Conservation (phyloP, 2,113 vertebrate species). For the Rhea americana region DNA sequence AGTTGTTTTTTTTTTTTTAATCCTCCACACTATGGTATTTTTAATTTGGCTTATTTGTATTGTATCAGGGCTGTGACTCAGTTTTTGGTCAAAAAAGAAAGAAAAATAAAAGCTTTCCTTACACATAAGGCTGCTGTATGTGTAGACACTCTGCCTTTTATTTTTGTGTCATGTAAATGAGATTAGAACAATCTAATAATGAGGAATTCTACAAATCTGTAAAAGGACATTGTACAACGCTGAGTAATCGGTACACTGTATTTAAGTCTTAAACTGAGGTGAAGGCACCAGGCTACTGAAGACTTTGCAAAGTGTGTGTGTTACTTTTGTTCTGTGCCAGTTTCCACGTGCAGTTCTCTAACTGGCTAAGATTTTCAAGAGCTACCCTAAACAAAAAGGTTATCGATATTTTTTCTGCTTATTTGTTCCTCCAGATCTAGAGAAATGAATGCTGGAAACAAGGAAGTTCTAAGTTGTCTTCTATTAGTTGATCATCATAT, state of each 20-base stretch:
- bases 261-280: not conserved
- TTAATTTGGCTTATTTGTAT: slow-evolving; percentile 16
- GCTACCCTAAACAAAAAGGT: not conserved
- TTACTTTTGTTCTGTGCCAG: not conserved
- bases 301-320: not conserved
- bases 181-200: not conserved
- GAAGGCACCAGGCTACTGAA: not conserved
- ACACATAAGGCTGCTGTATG: not conserved
- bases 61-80: not conserved
- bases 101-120: not conserved
- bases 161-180: not conserved
- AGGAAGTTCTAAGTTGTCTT: not conserved
- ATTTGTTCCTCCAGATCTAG: not conserved
- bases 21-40: not conserved
- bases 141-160: not conserved
- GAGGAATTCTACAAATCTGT: not conserved
- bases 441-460: not conserved
- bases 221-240: not conserved
- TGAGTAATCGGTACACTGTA: not conserved
- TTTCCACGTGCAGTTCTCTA: not conserved
- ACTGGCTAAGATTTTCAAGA: not conserved
- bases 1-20: not conserved
- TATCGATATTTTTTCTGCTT: not conserved
- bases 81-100: not conserved
- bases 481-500: not conserved